Percentiles rank a stretch among this genome's conserved stretches.
Conservation (phyloP, 2,113 vertebrate genomes). For the Aegypius monachus region DNA sequence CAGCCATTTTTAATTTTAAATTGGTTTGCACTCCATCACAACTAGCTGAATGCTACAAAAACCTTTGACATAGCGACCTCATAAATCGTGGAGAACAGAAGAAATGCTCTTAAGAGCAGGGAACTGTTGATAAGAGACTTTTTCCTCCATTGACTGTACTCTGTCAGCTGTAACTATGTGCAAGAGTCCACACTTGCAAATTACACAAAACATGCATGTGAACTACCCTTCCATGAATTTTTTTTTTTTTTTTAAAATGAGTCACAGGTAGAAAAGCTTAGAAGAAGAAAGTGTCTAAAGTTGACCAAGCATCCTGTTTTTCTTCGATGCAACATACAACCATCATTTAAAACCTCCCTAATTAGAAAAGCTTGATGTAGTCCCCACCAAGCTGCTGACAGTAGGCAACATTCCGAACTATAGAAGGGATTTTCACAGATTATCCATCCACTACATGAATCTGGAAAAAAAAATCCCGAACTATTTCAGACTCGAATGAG, state of each 20-base stretch:
- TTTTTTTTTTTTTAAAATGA: slow-evolving; percentile 13
- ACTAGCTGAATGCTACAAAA: background rate
- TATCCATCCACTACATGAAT: background rate
- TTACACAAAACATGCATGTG: background rate
- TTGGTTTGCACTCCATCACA: background rate
- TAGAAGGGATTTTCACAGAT: background rate
- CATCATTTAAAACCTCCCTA: background rate
- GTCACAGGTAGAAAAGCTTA: background rate
- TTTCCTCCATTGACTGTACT: background rate
- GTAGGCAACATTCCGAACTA: background rate
- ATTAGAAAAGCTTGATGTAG: background rate
- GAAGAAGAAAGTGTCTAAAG: background rate
- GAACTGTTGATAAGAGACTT: background rate
- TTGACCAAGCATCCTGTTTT: background rate
- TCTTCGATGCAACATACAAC: background rate
- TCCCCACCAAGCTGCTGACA: background rate
- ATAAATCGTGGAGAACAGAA: background rate
- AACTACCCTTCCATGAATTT: slow-evolving; percentile 44
- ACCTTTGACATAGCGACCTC: background rate
- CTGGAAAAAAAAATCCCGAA: background rate
- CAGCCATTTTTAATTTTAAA: background rate
- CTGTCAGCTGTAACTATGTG: background rate
- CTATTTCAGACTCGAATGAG: background rate
- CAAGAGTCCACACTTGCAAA: background rate
- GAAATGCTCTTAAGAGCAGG: background rate